Conservation (phyloP, 2,113 vertebrate genomes). For the Edolisoma coerulescens region DNA sequence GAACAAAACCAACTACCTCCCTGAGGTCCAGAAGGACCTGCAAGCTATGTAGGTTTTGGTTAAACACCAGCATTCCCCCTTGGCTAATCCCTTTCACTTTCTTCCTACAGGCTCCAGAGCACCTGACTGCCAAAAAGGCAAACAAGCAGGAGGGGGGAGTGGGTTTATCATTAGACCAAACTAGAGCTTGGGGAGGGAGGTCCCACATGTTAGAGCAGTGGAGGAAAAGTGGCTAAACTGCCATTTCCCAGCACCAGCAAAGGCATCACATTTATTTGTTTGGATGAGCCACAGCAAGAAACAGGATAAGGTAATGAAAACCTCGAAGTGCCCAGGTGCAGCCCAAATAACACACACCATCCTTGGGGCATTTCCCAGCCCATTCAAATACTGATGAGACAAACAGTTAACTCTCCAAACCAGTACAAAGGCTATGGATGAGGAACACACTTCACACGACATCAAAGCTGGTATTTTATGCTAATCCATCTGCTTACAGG, state of each 20-base stretch:
- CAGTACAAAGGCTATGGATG: neutral
- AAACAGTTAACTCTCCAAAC: neutral
- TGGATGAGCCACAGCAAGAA: neutral
- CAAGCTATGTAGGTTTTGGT: neutral
- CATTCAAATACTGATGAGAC: neutral
- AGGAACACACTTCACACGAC: neutral
- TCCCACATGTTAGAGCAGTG: neutral
- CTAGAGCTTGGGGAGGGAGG: neutral
- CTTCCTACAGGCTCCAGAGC: neutral
- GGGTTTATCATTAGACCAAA: neutral
- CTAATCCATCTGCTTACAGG: neutral
- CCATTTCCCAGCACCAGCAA: neutral
- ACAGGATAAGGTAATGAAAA: neutral
- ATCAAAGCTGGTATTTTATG: neutral
- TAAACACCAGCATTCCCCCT: neutral
- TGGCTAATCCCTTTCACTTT: neutral
- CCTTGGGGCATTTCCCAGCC: neutral
- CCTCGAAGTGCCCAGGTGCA: neutral
- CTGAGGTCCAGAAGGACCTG: neutral
- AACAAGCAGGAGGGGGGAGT: neutral
- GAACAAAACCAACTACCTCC: neutral
- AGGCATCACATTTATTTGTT: neutral
- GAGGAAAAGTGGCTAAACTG: neutral
- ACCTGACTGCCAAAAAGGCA: neutral
- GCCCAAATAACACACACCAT: neutral